phyloP scores from a whole-genome alignment of 2,113 vertebrate species.

The Telmatochromis brachygnathus region DNA sequence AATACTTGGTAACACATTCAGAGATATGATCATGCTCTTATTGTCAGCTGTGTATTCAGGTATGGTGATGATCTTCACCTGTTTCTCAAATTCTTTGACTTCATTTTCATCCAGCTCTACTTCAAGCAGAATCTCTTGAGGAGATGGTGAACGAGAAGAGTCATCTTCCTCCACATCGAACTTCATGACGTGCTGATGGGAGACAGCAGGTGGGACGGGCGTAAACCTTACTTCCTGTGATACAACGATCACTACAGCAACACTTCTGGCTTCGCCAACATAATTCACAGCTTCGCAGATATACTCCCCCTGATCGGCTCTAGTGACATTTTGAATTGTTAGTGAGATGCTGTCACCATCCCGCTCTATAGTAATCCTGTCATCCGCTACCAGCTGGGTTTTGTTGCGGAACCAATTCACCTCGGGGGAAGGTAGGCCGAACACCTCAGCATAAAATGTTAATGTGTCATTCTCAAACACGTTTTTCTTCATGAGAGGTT shows the following conservation, averaged over 20 bases:
- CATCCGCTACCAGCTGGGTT: slow-evolving; percentile 71
- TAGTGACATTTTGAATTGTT: slow-evolving; percentile 74
- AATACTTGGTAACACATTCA: slow-evolving; percentile 88
- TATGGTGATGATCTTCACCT: slow-evolving; percentile 94
- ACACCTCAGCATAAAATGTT: slow-evolving; percentile 81
- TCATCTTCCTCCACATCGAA: slow-evolving; percentile 87
- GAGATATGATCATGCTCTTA: slow-evolving; percentile 93
- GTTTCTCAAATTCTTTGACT: slow-evolving; percentile 94
- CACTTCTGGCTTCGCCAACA: slow-evolving; percentile 88
- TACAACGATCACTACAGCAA: slow-evolving; percentile 78
- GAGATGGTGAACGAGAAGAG: slow-evolving; percentile 90
- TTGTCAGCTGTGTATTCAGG: slow-evolving; percentile 90
- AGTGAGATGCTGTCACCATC: slow-evolving; percentile 79
- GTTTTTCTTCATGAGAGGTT: slow-evolving; percentile 78
- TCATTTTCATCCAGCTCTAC: slow-evolving; percentile 95
- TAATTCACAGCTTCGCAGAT: slow-evolving; percentile 91
- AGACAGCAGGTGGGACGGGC: slow-evolving; percentile 83
- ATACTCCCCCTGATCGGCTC: slow-evolving; percentile 84
- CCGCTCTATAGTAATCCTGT: slow-evolving; percentile 77
- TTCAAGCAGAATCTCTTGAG: slow-evolving; percentile 95
- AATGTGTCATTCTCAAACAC: slow-evolving; percentile 80
- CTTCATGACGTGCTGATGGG: slow-evolving; percentile 95
- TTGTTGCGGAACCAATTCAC: slow-evolving; percentile 94
- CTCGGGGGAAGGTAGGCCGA: slow-evolving; percentile 83
- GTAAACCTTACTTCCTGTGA: slow-evolving; percentile 77